Base-by-base conservation (phyloP, 2,888 invertebrate genomes). In the Chrysotoxum bicinctum region DNA sequence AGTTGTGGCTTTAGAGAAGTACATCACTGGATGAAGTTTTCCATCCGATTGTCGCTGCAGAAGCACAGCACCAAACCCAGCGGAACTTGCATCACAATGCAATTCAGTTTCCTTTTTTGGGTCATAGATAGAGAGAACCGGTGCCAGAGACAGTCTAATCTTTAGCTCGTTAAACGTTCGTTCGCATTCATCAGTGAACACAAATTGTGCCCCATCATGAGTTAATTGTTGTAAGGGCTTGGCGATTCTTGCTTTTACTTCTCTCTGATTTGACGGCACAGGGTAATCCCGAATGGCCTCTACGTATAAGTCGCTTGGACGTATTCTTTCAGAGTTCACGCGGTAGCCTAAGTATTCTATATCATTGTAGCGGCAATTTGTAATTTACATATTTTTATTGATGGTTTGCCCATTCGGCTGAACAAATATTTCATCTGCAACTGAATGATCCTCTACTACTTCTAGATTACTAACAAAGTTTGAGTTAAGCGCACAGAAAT, bases 51-150 rank as follows among this genome's bases (percentile, higher is more conserved):
- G 60, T 30, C 68, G 70, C 68, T 88, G 88, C 26, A 90, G 30
- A 7, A 90, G 40, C 3, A 89, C 87, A 1, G 88, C 88, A n/a
- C 89, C 89, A 30, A 88, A 75, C 0, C 89, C 89, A 0, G 86
- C 16, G 6, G 75, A 45, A 66, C 88, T 88, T 1, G 89, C 89
- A 73, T 90, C 89, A 6, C 89, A 89, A 72, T 90, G 89, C 2
- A 89, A 60, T 74, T 90, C 88, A 12, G 88, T 88, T 45, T 76
- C 68, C 2, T 37, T 50, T 77, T 66, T 35, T 10, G 88, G 88
- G 35, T 89, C 79, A 69, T 88, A 91, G 1, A 90, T 73, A 5
- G 88, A 84, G 14, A 90, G 76, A 26, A 89, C 78, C 30, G 87
- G 88, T 40, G 21, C 21, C 45, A 48, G 5, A 21, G 45, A 21